Evolutionary conservation across 2,888 invertebrate genomes (phyloP).

Genomic region (Lasioglossum morio): DNA sequence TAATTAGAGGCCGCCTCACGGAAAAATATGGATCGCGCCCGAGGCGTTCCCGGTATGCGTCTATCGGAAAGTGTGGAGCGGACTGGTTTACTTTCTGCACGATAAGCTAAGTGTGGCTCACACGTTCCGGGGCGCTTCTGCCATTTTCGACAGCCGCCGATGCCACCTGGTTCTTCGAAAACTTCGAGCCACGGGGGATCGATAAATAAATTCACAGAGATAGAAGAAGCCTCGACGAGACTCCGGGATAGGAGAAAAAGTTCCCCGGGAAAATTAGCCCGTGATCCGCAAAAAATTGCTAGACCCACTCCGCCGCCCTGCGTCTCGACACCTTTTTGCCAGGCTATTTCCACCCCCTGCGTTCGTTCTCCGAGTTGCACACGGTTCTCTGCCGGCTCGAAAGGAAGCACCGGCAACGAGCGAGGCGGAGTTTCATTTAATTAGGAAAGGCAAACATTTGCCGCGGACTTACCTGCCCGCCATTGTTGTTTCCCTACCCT

Average conservation of each 20-base stretch:
- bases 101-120: slow-evolving; percentile 47
- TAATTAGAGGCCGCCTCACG: slow-evolving; percentile 46
- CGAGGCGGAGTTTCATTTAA: slow-evolving; percentile 59
- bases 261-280: slow-evolving; percentile 2
- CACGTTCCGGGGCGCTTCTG: background rate
- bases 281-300: slow-evolving; percentile 23
- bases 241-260: background rate
- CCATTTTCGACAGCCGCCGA: background rate
- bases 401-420: slow-evolving; percentile 27
- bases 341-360: background rate
- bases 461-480: slow-evolving; percentile 50
- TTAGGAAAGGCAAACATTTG: slow-evolving; percentile 66
- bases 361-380: slow-evolving; percentile 21
- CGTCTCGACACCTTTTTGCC: slow-evolving; percentile 28
- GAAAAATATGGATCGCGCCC: slow-evolving; percentile 19
- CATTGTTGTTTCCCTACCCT: slow-evolving; percentile 55
- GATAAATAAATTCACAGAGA: background rate
- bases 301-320: background rate
- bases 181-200: background rate
- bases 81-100: slow-evolving; percentile 41
- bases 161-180: background rate
- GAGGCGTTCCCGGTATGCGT: slow-evolving; percentile 6
- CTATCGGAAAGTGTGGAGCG: slow-evolving; percentile 38
- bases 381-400: background rate
- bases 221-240: background rate